Conservation (phyloP, 2,888 invertebrate genomes). For the Eumacrocentrus americanus region DNA sequence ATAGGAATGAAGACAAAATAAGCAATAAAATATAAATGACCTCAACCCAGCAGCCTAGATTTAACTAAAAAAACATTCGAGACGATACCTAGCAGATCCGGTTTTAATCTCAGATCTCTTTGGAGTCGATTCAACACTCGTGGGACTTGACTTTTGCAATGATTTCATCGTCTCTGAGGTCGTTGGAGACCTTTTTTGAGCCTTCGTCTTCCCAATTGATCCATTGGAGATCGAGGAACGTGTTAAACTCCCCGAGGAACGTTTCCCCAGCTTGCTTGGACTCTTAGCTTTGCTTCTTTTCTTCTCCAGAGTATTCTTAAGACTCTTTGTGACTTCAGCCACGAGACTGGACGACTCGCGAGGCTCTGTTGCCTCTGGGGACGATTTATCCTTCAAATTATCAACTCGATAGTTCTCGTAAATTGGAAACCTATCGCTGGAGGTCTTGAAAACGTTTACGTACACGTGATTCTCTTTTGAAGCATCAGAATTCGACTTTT, state of each 20-base stretch:
- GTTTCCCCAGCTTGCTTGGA: slow-evolving; percentile 8
- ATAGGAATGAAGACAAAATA: not conserved
- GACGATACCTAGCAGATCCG: slow-evolving; percentile 11
- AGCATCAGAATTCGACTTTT: not conserved
- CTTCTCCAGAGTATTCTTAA: not conserved
- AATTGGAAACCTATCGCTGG: slow-evolving; percentile 37
- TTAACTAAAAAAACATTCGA: not conserved
- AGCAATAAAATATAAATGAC: not conserved
- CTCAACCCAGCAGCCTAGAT: not conserved
- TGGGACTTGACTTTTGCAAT: slow-evolving; percentile 6
- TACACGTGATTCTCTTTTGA: slow-evolving; percentile 38
- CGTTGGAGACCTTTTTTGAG: not conserved
- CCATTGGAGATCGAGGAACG: slow-evolving; percentile 2
- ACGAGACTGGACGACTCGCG: not conserved
- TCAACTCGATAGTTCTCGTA: slow-evolving; percentile 43
- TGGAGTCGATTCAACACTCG: not conserved
- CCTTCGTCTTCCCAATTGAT: slow-evolving; percentile 9
- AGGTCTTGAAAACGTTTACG: slow-evolving; percentile 44
- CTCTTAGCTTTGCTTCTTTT: slow-evolving; percentile 20
- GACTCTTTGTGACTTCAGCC: not conserved
- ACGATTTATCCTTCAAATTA: slow-evolving; percentile 13
- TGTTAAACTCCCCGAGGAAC: slow-evolving; percentile 1
- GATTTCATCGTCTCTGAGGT: slow-evolving; percentile 10
- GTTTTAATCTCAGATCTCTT: slow-evolving; percentile 15
- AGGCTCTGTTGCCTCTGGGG: not conserved